Percentiles rank a stretch among this genome's conserved stretches.
These are phyloP conservation scores for Myripristis murdjan DNA, from an alignment of 2,797 vertebrate genomes.

Conservation along the genomic window DNA sequence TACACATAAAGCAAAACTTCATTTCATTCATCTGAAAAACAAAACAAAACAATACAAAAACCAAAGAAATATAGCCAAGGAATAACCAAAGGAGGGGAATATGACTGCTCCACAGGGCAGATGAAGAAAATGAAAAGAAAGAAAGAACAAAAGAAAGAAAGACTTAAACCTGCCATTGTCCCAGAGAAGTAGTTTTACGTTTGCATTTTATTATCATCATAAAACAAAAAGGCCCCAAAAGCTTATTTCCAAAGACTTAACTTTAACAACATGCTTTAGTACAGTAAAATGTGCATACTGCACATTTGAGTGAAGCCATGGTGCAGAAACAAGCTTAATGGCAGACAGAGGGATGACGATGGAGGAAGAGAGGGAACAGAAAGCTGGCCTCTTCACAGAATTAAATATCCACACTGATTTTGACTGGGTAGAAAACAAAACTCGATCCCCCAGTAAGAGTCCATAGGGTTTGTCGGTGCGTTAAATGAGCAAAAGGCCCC, in stretches of 20 bases:
- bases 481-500: conserved; percentile 71
- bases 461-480: conserved; percentile 91
- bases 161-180: conserved; percentile 74
- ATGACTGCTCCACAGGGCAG: conserved; percentile 92
- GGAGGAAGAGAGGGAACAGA: conserved; percentile 53
- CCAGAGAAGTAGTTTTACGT: conserved; percentile 82
- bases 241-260: conserved; percentile 73
- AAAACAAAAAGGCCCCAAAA: conserved; percentile 81
- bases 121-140: conserved; percentile 54
- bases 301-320: conserved; percentile 80
- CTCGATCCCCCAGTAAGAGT: conserved; percentile 85
- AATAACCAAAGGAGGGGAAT: conserved; percentile 38
- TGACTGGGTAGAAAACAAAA: conserved; percentile 80
- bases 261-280: conserved; percentile 55
- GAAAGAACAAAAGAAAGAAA: conserved; percentile 15
- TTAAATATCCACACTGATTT: conserved; percentile 80
- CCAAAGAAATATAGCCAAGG: conserved; percentile 69
- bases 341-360: conserved; percentile 78
- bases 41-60: conserved; percentile 79
- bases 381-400: conserved; percentile 70
- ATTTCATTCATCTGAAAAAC: conserved; percentile 69
- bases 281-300: conserved; percentile 82
- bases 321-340: conserved; percentile 47
- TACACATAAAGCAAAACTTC: conserved; percentile 77
- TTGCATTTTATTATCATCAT: conserved; percentile 61